Evolutionary conservation across 2,797 vertebrate genomes (phyloP).

Genomic region (Cheirogaleus major): DNA sequence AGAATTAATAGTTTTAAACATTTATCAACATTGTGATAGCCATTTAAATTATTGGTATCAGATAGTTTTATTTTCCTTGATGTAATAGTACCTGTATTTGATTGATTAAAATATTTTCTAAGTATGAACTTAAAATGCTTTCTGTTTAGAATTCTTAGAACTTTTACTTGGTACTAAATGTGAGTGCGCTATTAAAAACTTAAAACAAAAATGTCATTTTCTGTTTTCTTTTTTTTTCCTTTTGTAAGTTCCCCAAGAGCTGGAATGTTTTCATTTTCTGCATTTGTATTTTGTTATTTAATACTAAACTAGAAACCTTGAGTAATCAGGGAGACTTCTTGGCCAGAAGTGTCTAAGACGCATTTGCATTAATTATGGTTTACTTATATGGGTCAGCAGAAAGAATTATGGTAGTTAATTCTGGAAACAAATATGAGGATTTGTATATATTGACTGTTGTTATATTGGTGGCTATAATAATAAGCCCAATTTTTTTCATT

Average conservation of each 20-base stretch:
- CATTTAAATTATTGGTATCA: not conserved
- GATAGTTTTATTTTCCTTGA: not conserved
- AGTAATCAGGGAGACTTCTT: not conserved
- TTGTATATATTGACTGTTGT: not conserved
- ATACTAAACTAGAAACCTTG: not conserved
- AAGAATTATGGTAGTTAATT: not conserved
- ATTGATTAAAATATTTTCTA: not conserved
- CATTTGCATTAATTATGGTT: slow-evolving; percentile 29
- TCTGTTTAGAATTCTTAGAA: not conserved
- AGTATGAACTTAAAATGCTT: not conserved
- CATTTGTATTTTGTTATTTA: not conserved
- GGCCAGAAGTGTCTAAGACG: not conserved
- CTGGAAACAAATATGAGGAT: not conserved
- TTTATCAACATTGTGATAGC: not conserved
- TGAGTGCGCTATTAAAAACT: slow-evolving; percentile 1
- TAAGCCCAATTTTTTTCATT: not conserved
- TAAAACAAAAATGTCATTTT: not conserved
- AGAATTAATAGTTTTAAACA: slow-evolving; percentile 31
- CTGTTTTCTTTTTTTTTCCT: not conserved
- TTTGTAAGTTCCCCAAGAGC: not conserved
- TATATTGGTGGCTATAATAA: not conserved
- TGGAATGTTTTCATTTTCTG: not conserved
- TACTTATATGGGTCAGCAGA: not conserved
- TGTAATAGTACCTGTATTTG: not conserved
- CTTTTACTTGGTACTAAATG: not conserved